Evolutionary conservation across 2,113 vertebrate species (phyloP).

Genomic region (Morphnarchus princeps): DNA sequence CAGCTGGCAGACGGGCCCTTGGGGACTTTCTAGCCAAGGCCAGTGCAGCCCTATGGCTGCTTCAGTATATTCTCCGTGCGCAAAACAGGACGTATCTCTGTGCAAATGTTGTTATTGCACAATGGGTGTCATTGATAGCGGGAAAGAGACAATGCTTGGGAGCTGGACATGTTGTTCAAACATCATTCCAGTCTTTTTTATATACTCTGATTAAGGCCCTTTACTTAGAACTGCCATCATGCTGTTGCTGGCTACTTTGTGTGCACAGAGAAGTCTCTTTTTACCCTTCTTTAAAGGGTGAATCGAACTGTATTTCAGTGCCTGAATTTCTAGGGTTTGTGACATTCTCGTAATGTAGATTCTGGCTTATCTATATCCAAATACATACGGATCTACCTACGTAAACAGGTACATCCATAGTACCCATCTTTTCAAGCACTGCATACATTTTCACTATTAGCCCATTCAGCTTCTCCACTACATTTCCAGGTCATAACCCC

Average conservation of each 20-base stretch:
- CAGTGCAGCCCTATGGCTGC: slow-evolving; percentile 6
- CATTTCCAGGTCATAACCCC: slow-evolving; percentile 28
- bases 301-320: neutral
- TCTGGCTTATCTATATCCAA: neutral
- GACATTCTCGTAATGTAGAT: neutral
- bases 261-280: neutral
- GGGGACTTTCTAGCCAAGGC: slow-evolving; percentile 25
- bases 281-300: neutral
- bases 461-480: neutral
- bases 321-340: neutral
- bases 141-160: slow-evolving; percentile 23
- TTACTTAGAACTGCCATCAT: slow-evolving; percentile 14
- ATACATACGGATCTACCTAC: neutral
- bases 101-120: slow-evolving; percentile 45
- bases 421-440: neutral
- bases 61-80: neutral
- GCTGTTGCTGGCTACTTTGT: neutral
- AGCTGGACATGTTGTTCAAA: slow-evolving; percentile 30
- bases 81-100: slow-evolving; percentile 37
- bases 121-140: slow-evolving; percentile 46
- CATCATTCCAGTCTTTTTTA: slow-evolving; percentile 33
- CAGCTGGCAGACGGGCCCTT: slow-evolving; percentile 25
- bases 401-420: neutral
- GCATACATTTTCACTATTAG: neutral
- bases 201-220: slow-evolving; percentile 21